phyloP scores from a whole-genome alignment of 2,888 invertebrate species.

The Dryobota labecula region DNA sequence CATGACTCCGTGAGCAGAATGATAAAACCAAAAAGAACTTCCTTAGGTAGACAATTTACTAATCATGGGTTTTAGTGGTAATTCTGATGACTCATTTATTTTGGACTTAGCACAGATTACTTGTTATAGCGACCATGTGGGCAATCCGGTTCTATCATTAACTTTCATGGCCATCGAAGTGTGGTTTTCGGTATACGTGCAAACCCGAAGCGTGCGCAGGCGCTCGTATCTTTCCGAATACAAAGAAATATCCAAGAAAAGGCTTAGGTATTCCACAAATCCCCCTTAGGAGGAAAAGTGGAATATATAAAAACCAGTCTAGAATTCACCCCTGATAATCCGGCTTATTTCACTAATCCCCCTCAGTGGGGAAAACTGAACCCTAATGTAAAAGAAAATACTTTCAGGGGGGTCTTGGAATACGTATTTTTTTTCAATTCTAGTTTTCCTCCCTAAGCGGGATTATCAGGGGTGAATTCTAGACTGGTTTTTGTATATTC shows the following conservation, averaged over 20 bases:
- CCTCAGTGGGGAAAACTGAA: too few species aligned
- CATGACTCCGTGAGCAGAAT: slow-evolving; percentile 3
- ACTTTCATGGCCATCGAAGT: not conserved
- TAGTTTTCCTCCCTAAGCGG: too few species aligned
- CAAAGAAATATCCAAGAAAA: not conserved
- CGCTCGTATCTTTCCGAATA: not conserved
- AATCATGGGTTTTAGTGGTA: not conserved
- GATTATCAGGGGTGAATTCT: too few species aligned
- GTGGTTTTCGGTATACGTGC: not conserved
- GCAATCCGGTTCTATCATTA: not conserved
- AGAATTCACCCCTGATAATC: too few species aligned
- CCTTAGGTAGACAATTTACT: not conserved
- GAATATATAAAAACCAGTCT: too few species aligned
- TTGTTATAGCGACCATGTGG: not conserved
- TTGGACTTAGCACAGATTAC: not conserved
- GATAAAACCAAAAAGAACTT: not conserved
- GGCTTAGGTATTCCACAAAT: too few species aligned
- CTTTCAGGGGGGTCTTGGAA: too few species aligned
- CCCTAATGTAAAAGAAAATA: too few species aligned
- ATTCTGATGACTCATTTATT: slow-evolving; percentile 17
- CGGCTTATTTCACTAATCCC: too few species aligned
- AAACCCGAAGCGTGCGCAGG: not conserved
- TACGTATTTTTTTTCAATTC: too few species aligned
- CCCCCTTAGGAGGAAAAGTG: too few species aligned
- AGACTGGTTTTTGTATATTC: too few species aligned